Evolutionary conservation across 53 echinoderm and acorn worm species (phyloP).

Genomic region (Luidia sarsii): DNA sequence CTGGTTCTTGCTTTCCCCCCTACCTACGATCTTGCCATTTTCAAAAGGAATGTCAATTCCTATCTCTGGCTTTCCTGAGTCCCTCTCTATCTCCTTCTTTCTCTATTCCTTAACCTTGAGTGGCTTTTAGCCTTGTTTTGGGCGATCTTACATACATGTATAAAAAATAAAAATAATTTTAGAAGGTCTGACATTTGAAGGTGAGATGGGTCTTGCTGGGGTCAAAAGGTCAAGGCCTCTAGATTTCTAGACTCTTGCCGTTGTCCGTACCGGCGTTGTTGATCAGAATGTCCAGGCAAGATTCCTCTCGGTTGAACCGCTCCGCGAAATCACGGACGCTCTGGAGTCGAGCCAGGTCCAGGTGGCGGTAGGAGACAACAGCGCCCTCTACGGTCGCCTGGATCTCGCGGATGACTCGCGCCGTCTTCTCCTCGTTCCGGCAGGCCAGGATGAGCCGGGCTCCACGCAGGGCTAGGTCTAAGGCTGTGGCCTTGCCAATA

Average conservation of each 20-base stretch:
- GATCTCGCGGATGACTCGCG: slow-evolving; percentile 27
- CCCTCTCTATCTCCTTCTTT: no score
- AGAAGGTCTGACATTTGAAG: no score
- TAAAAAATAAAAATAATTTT: no score
- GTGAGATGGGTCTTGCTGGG: background rate
- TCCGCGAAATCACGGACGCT: slow-evolving; percentile 33
- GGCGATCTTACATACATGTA: no score
- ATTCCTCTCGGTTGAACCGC: slow-evolving; percentile 2
- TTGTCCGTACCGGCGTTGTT: slow-evolving; percentile 41
- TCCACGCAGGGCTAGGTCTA: slow-evolving; percentile 29
- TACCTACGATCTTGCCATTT: no score
- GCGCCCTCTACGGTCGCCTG: background rate
- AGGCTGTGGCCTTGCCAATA: slow-evolving; percentile 36
- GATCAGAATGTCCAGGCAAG: slow-evolving; percentile 26
- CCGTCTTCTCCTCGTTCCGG: slow-evolving; percentile 38
- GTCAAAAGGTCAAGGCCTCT: no score
- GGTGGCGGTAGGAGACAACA: slow-evolving; percentile 23
- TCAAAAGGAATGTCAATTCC: no score
- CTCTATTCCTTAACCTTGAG: no score
- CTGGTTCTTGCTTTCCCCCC: no score
- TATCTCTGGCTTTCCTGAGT: no score
- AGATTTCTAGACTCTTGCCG: background rate
- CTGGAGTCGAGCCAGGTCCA: slow-evolving; percentile 12
- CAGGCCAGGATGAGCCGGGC: slow-evolving; percentile 46
- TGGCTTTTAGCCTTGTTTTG: no score